phyloP scores from a whole-genome alignment of 2,888 invertebrate species.

The Agrilus mali region DNA sequence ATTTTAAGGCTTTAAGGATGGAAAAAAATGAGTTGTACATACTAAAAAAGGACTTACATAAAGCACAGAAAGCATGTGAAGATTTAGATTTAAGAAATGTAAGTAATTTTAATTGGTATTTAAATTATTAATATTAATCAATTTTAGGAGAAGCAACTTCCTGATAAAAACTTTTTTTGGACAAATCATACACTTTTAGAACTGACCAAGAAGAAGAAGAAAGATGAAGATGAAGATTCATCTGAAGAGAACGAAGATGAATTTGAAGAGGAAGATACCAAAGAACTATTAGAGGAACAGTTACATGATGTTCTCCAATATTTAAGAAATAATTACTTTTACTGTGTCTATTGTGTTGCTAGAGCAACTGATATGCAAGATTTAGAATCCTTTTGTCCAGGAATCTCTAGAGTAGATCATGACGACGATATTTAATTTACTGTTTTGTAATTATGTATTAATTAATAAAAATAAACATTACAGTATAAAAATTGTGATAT shows the following conservation, averaged over 20 bases:
- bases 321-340: constrained; percentile 54
- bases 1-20: constrained; percentile 21
- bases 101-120: constrained; percentile 14
- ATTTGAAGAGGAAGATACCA: constrained; percentile 21
- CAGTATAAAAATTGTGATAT: too few relatives aligned
- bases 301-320: constrained; percentile 36
- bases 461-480: too few relatives aligned
- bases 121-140: constrained; percentile 8
- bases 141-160: constrained; percentile 36
- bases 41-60: constrained; percentile 25
- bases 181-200: constrained; percentile 31
- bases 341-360: constrained; percentile 71
- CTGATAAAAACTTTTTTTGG: constrained; percentile 47
- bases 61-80: constrained; percentile 41
- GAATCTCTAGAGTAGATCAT: constrained; percentile 50
- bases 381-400: constrained; percentile 51
- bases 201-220: constrained; percentile 23
- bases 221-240: constrained; percentile 21
- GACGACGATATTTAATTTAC: constrained; percentile 18
- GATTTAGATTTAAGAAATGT: constrained; percentile 42
- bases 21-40: constrained; percentile 21
- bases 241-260: constrained; percentile 28
- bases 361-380: constrained; percentile 51
- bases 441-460: too few relatives aligned
- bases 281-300: constrained; percentile 28